Conservation (phyloP, 2,797 vertebrate species). For the Ctenosaura bakeri region DNA sequence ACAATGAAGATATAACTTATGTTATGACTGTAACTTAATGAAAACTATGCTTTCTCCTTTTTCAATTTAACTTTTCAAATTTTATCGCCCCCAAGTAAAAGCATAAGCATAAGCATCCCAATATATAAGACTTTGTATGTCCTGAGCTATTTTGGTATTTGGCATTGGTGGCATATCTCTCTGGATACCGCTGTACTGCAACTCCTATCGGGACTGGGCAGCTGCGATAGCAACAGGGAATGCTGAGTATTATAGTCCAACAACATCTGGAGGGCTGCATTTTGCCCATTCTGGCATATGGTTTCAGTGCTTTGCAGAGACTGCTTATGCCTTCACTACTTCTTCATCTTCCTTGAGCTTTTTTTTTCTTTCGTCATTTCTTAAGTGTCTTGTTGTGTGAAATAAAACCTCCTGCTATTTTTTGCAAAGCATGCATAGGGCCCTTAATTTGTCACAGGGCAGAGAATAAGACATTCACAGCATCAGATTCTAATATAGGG, state of each 20-base stretch:
- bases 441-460: not conserved
- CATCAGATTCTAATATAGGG: conserved; percentile 27
- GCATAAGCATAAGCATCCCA: not conserved
- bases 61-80: not conserved
- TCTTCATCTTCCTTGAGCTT: not conserved
- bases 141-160: not conserved
- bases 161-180: not conserved
- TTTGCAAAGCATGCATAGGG: not conserved
- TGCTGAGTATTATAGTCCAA: no score
- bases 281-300: not conserved
- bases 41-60: not conserved
- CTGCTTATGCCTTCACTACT: not conserved
- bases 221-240: no score
- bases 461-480: conserved; percentile 10
- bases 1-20: not conserved
- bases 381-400: not conserved
- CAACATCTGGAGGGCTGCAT: no score
- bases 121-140: not conserved
- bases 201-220: no score
- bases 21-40: not conserved
- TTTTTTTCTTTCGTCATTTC: not conserved
- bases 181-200: not conserved
- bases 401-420: conserved; percentile 8
- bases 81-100: not conserved
- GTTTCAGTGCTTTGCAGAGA: not conserved